Evolutionary conservation across 2,888 invertebrate species (phyloP), one percentile per base, ranked within the genome.

Genomic region (Brenthis ino): DNA sequence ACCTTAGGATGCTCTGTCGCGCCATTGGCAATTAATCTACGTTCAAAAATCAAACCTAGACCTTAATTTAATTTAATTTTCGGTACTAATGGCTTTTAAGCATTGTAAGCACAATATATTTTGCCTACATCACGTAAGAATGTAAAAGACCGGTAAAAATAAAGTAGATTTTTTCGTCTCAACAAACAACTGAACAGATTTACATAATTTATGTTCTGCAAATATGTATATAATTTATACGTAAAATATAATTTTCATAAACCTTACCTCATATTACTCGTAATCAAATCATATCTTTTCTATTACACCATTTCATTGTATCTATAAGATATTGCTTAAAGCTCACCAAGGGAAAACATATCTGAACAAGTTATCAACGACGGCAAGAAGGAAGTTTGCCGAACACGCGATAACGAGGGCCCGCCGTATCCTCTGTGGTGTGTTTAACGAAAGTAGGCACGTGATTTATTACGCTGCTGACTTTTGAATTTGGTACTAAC

Each of bases 401-500:
- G 67, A 57, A 67, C 67, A 67, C 53, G 61, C 67, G 61, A 63
- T 63, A 67, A 67, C 63, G 67, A 67, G 63, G 50, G n/a, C n/a
- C n/a, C n/a, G 50, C 54, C 33, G 50, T 54, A 54, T 53, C 58
- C 53, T 6, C 50, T 56, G 67, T 16, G 51, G 6, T 57, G 6
- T 63, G 37, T n/a, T 50, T 63, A 67, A 63, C 51, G 43, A 67
- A 61, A 61, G 13, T 63, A 16, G n/a, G 50, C 47, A 54, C 50
- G 11, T 16, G 55, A 57, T 63, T 61, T 63, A 61, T 43, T 24
- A 14, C n/a, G 43, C 37, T 51, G 37, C 11, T 14, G 12, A 48
- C 14, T 8, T 13, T 11, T 37, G 20, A 63, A 3, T 51, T 0
- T 33, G 50, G 48, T 28, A 50, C 6, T 1, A 43, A 20, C 0